Conservation (phyloP, 2,888 invertebrate genomes). For the Stictocephala bisonia region DNA sequence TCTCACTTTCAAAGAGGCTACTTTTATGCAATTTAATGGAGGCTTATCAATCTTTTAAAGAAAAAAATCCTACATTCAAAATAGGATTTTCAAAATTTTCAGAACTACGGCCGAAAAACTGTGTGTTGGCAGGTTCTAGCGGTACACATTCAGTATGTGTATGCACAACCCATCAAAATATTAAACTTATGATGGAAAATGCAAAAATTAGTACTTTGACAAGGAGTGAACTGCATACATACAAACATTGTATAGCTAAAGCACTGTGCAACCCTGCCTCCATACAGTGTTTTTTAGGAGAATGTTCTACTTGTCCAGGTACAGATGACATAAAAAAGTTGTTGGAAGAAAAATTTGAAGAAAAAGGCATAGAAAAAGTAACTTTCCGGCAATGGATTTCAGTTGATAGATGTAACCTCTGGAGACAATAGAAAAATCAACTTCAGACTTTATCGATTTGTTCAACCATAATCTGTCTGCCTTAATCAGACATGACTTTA, state of each 20-base stretch:
- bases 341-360: neutral
- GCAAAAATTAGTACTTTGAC: neutral
- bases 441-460: neutral
- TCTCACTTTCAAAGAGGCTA: neutral
- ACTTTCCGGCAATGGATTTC: slow-evolving; percentile 15
- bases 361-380: slow-evolving; percentile 17
- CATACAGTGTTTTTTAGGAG: slow-evolving; percentile 11
- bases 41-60: slow-evolving; percentile 7
- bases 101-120: slow-evolving; percentile 41
- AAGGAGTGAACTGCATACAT: neutral
- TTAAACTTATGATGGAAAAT: slow-evolving; percentile 36
- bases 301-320: neutral
- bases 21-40: slow-evolving; percentile 20
- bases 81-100: slow-evolving; percentile 44
- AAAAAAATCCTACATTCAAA: slow-evolving; percentile 25
- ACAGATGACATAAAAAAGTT: neutral
- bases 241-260: slow-evolving; percentile 1
- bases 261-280: slow-evolving; percentile 17
- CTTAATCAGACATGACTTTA: slow-evolving; percentile 17
- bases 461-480: neutral
- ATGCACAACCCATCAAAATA: slow-evolving; percentile 34
- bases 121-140: slow-evolving; percentile 34
- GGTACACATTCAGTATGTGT: slow-evolving; percentile 23
- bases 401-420: slow-evolving; percentile 24
- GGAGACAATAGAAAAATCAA: neutral